These are phyloP conservation scores for Leptinotarsa lineolata DNA, from an alignment of 1,140 invertebrate genomes.

Conservation along the genomic window DNA sequence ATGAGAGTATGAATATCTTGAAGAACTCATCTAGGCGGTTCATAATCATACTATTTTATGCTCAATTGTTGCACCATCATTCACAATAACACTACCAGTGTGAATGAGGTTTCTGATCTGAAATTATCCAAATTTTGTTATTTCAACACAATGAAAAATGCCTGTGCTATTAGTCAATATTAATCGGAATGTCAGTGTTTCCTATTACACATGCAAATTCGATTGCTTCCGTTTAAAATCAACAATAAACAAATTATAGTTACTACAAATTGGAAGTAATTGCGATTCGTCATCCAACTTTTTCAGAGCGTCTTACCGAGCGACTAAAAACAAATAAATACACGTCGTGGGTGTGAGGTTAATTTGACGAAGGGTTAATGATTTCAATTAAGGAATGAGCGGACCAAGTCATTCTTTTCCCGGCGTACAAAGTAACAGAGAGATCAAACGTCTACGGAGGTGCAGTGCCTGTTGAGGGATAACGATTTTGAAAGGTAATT, in stretches of 20 bases:
- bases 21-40: no score
- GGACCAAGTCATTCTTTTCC: background rate
- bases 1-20: no score
- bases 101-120: no score
- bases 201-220: constrained; percentile 3
- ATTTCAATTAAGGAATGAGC: constrained; percentile 25
- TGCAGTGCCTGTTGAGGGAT: constrained; percentile 1
- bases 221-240: constrained; percentile 22
- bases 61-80: no score
- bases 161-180: background rate
- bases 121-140: no score
- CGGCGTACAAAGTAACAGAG: background rate
- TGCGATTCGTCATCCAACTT: constrained; percentile 17
- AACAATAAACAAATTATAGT: constrained; percentile 18
- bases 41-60: no score
- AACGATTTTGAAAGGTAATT: background rate
- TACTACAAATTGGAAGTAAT: constrained; percentile 19
- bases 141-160: no score
- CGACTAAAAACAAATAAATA: constrained; percentile 15
- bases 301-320: constrained; percentile 15
- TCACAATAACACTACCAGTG: no score
- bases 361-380: constrained; percentile 25
- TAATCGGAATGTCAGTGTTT: background rate
- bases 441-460: background rate
- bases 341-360: constrained; percentile 26